These are phyloP conservation scores for Protaetia brevitarsis DNA, from an alignment of 1,140 invertebrate species.

Conservation along the genomic window DNA sequence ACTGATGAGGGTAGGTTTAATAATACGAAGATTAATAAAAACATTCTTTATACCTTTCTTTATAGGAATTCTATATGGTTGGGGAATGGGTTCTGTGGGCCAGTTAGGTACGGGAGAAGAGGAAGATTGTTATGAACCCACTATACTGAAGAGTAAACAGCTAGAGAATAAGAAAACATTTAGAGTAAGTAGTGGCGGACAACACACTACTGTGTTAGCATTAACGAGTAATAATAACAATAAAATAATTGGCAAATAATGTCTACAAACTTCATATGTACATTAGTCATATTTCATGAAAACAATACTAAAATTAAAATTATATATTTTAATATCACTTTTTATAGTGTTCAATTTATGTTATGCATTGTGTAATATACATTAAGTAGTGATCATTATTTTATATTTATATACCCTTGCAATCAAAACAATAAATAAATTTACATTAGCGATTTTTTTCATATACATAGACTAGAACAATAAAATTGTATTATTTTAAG, in stretches of 20 bases:
- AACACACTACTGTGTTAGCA: slow-evolving; percentile 67
- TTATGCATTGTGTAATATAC: too few relatives aligned
- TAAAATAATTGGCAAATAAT: slow-evolving; percentile 9
- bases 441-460: too few relatives aligned
- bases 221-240: slow-evolving; percentile 34
- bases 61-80: slow-evolving; percentile 75
- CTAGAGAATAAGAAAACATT: slow-evolving; percentile 58
- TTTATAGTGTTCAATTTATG: too few relatives aligned
- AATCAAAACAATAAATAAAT: too few relatives aligned
- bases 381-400: too few relatives aligned
- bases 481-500: too few relatives aligned
- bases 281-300: neutral
- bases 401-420: too few relatives aligned
- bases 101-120: slow-evolving; percentile 81
- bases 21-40: neutral
- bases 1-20: slow-evolving; percentile 63
- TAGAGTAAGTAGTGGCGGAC: slow-evolving; percentile 63
- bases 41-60: slow-evolving; percentile 32
- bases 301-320: too few relatives aligned
- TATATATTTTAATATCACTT: too few relatives aligned
- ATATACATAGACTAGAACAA: too few relatives aligned
- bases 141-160: slow-evolving; percentile 64
- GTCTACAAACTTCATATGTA: neutral
- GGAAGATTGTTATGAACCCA: slow-evolving; percentile 70
- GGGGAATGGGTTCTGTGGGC: slow-evolving; percentile 88